Conservation (phyloP, 2,797 vertebrate species). For the Tachyglossus aculeatus region DNA sequence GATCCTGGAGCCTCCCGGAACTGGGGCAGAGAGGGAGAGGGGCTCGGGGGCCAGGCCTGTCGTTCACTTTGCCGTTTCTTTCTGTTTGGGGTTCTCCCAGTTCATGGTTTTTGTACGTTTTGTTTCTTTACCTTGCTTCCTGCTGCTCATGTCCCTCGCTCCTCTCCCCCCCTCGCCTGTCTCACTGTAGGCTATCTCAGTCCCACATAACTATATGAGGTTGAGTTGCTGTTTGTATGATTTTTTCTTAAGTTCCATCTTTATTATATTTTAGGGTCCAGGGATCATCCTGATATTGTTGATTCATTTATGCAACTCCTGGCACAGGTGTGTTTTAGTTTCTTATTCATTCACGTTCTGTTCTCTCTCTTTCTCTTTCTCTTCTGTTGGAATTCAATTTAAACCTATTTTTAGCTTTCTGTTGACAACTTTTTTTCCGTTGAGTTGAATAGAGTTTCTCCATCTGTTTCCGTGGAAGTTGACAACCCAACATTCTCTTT, state of each 20-base stretch:
- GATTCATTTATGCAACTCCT: slow-evolving; percentile 99
- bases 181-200: slow-evolving; percentile 97
- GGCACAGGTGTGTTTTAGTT: slow-evolving; percentile 99
- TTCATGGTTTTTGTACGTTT: slow-evolving; percentile 90
- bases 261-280: slow-evolving; percentile 99
- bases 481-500: slow-evolving; percentile 81
- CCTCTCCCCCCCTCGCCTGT: slow-evolving; percentile 70
- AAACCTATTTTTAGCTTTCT: slow-evolving; percentile 86
- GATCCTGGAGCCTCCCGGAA: too few relatives aligned
- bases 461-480: slow-evolving; percentile 86
- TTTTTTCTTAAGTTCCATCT: slow-evolving; percentile 99
- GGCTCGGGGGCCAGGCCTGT: slow-evolving; percentile 74
- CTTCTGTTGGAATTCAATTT: slow-evolving; percentile 80
- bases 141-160: slow-evolving; percentile 91
- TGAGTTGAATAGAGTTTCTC: slow-evolving; percentile 87
- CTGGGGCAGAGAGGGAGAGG: slow-evolving; percentile 24
- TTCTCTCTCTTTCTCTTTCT: slow-evolving; percentile 94
- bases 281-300: slow-evolving; percentile 99
- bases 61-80: slow-evolving; percentile 87
- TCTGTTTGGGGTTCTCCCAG: slow-evolving; percentile 90
- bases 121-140: slow-evolving; percentile 95
- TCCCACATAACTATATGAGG: slow-evolving; percentile 99
- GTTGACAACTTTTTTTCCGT: slow-evolving; percentile 86
- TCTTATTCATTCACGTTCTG: slow-evolving; percentile 99
- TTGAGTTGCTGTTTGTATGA: slow-evolving; percentile 99